phyloP scores from a whole-genome alignment of 1,140 invertebrate genomes.

The Aphelinus certus region DNA sequence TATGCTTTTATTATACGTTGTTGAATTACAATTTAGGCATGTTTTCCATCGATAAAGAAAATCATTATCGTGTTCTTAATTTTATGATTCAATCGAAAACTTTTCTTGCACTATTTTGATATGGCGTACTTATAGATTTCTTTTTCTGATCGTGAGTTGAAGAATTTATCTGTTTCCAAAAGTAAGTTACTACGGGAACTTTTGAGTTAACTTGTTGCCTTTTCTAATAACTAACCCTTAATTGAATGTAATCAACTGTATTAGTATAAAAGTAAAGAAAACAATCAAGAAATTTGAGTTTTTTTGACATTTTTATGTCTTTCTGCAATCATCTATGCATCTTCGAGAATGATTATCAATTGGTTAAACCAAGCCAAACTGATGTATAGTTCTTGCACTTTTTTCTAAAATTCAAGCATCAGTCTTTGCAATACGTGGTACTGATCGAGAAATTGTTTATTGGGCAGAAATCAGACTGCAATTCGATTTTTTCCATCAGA shows the following conservation, averaged over 20 bases:
- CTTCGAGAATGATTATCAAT: too few species aligned
- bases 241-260: slow-evolving; percentile 2
- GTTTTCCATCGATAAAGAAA: neutral
- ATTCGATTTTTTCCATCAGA: too few species aligned
- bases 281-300: too few species aligned
- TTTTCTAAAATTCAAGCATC: too few species aligned
- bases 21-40: neutral
- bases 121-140: slow-evolving; percentile 11
- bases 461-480: too few species aligned
- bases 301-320: too few species aligned
- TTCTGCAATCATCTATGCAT: too few species aligned
- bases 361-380: too few species aligned
- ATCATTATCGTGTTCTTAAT: slow-evolving; percentile 8
- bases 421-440: too few species aligned
- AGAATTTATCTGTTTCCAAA: slow-evolving; percentile 11
- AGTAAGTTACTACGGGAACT: slow-evolving; percentile 8
- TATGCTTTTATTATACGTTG: neutral
- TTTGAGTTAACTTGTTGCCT: neutral
- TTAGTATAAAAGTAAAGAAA: too few species aligned
- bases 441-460: too few species aligned
- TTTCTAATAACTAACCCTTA: slow-evolving; percentile 1
- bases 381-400: too few species aligned
- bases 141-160: slow-evolving; percentile 3
- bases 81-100: slow-evolving; percentile 18
- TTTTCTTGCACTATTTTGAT: neutral